These are phyloP conservation scores for Crioceris asparagi DNA, from an alignment of 2,888 invertebrate genomes.

Conservation along the genomic window DNA sequence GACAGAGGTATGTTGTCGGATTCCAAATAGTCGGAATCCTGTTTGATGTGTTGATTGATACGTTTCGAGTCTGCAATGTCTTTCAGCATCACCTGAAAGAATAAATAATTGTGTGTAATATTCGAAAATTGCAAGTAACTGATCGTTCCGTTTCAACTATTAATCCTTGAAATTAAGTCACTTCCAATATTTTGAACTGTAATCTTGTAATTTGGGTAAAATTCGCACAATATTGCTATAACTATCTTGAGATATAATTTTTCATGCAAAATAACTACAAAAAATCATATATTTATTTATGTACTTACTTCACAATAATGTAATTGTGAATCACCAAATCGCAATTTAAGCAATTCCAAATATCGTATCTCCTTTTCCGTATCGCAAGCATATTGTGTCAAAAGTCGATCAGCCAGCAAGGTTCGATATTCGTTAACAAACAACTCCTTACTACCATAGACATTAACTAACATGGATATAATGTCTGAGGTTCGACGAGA, in stretches of 20 bases:
- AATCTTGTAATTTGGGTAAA: too few species aligned
- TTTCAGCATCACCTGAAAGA: slow-evolving; percentile 81
- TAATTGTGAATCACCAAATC: slow-evolving; percentile 92
- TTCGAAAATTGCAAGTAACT: too few species aligned
- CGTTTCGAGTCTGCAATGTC: slow-evolving; percentile 93
- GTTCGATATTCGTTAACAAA: slow-evolving; percentile 98
- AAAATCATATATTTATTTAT: too few species aligned
- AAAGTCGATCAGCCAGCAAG: slow-evolving; percentile 78
- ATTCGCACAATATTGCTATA: too few species aligned
- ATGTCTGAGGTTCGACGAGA: slow-evolving; percentile 69
- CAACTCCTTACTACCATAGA: slow-evolving; percentile 95
- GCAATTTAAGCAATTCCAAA: slow-evolving; percentile 82
- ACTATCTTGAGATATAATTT: too few species aligned
- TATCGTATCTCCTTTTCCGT: slow-evolving; percentile 87
- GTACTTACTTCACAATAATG: slow-evolving; percentile 83
- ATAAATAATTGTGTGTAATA: background rate
- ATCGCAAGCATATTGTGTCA: slow-evolving; percentile 76
- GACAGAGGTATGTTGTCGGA: slow-evolving; percentile 52
- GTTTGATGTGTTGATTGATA: slow-evolving; percentile 77
- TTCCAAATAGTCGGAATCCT: slow-evolving; percentile 49
- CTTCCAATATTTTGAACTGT: too few species aligned
- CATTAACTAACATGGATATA: slow-evolving; percentile 95
- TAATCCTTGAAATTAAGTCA: too few species aligned
- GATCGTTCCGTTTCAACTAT: too few species aligned
- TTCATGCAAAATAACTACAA: too few species aligned